Conservation (phyloP, 2,113 vertebrate species). For the Lucifuga dentata region DNA sequence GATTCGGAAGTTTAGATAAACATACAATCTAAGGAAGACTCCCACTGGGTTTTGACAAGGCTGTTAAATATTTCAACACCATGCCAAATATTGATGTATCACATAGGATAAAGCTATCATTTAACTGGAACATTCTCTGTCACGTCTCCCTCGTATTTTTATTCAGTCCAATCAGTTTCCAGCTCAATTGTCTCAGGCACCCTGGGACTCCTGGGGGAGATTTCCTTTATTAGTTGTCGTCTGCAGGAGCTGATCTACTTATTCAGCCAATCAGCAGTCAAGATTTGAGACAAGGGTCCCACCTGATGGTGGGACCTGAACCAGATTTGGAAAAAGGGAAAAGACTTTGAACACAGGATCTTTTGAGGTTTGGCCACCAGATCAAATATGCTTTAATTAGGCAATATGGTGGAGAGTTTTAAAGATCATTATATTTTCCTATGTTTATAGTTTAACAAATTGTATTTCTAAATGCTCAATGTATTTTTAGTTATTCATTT, state of each 20-base stretch:
- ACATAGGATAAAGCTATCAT: slow-evolving; percentile 13
- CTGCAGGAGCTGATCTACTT: slow-evolving; percentile 79
- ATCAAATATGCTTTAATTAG: neutral
- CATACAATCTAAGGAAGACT: neutral
- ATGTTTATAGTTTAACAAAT: neutral
- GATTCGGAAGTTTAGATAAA: too few species aligned
- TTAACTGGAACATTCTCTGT: slow-evolving; percentile 41
- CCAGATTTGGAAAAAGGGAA: slow-evolving; percentile 58
- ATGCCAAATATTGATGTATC: slow-evolving; percentile 10
- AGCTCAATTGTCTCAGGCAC: slow-evolving; percentile 55
- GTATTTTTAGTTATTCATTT: neutral
- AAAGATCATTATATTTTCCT: neutral
- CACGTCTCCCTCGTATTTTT: slow-evolving; percentile 27
- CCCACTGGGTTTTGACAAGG: neutral
- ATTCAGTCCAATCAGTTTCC: slow-evolving; percentile 45
- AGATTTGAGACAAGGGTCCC: slow-evolving; percentile 59
- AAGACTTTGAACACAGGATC: neutral
- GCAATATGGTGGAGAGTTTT: neutral
- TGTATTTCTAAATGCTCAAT: neutral
- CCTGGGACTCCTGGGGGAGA: slow-evolving; percentile 49
- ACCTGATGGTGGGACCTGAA: slow-evolving; percentile 64
- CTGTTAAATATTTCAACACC: slow-evolving; percentile 14
- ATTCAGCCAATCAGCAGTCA: slow-evolving; percentile 71
- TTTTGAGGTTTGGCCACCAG: neutral
- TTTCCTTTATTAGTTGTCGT: slow-evolving; percentile 77